Conservation (phyloP, 2,888 invertebrate genomes). For the Deilephila elpenor region DNA sequence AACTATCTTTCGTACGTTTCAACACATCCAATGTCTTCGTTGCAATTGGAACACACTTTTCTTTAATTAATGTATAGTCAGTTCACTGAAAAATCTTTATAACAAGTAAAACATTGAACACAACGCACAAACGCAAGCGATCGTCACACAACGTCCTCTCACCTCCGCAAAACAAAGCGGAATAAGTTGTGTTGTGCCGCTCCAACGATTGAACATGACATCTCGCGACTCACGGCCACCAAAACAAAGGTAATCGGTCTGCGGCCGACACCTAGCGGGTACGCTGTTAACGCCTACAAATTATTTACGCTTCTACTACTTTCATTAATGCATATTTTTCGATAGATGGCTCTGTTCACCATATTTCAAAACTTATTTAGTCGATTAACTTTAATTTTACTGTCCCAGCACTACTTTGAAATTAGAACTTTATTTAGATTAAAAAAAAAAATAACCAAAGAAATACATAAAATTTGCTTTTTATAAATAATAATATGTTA, state of each 20-base stretch:
- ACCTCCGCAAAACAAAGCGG: constrained; percentile 85
- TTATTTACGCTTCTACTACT: background rate
- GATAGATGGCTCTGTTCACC: constrained; percentile 11
- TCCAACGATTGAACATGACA: constrained; percentile 55
- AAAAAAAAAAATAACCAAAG: too few relatives aligned
- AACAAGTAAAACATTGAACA: constrained; percentile 77
- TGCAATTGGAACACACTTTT: constrained; percentile 64
- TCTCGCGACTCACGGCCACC: constrained; percentile 64
- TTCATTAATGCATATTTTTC: background rate
- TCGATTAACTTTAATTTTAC: background rate
- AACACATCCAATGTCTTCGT: constrained; percentile 68
- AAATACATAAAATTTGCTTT: too few relatives aligned
- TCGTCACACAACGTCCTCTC: constrained; percentile 67
- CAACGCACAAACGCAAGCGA: constrained; percentile 58
- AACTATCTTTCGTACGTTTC: constrained; percentile 55
- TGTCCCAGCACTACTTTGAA: background rate
- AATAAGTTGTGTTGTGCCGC: constrained; percentile 55
- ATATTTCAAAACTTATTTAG: background rate
- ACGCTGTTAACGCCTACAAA: constrained; percentile 23
- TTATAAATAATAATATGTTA: too few relatives aligned
- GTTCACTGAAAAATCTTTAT: constrained; percentile 69
- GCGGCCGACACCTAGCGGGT: constrained; percentile 61
- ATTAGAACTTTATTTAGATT: too few relatives aligned
- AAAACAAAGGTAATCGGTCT: constrained; percentile 54
- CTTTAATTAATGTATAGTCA: constrained; percentile 54